phyloP scores from a whole-genome alignment of 2,797 vertebrate genomes.

The Semaprochilodus insignis region DNA sequence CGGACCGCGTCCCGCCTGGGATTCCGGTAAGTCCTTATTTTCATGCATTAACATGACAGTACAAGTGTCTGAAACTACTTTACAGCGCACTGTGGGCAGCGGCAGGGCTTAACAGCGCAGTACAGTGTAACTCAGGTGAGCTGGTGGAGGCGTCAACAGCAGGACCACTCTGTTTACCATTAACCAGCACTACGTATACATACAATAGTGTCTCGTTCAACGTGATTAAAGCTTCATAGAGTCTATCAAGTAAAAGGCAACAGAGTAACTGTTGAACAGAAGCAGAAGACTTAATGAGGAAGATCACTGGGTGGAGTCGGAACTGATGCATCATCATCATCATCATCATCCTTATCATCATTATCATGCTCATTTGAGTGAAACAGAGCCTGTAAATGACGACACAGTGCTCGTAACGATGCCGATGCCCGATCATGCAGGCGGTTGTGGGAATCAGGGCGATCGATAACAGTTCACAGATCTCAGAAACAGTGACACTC shows the following conservation, averaged over 20 bases:
- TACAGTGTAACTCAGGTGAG: not conserved
- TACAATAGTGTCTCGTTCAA: not conserved
- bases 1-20: slow-evolving; percentile 44
- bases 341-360: slow-evolving; percentile 5
- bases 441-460: slow-evolving; percentile 21
- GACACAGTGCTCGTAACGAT: slow-evolving; percentile 26
- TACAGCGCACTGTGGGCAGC: not conserved
- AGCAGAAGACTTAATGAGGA: slow-evolving; percentile 19
- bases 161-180: not conserved
- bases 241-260: not conserved
- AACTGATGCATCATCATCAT: slow-evolving; percentile 21
- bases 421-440: slow-evolving; percentile 25
- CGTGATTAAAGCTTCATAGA: not conserved
- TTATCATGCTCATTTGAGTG: slow-evolving; percentile 7
- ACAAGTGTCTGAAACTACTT: slow-evolving; percentile 24
- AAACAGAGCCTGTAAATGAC: slow-evolving; percentile 39
- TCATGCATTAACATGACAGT: slow-evolving; percentile 29
- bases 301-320: slow-evolving; percentile 39
- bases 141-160: not conserved
- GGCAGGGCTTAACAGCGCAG: not conserved
- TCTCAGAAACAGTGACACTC: slow-evolving; percentile 1
- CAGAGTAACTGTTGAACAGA: not conserved
- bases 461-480: slow-evolving; percentile 42
- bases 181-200: not conserved
- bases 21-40: slow-evolving; percentile 62